These are phyloP conservation scores for Ciconia nigra DNA, from an alignment of 2,797 vertebrate genomes.

Conservation along the genomic window DNA sequence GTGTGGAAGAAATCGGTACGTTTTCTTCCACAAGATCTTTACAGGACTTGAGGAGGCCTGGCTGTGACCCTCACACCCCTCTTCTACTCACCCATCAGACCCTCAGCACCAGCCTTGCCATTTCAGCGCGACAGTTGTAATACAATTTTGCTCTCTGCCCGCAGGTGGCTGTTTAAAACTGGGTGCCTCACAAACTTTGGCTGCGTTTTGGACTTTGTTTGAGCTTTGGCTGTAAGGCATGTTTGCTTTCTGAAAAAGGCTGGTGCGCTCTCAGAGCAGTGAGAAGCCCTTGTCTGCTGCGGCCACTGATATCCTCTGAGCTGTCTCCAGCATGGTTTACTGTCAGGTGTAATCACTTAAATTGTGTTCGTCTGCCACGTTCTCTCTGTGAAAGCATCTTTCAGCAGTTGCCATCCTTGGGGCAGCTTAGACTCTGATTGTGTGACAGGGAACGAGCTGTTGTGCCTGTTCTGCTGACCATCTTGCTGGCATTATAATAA, in stretches of 20 bases:
- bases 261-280: background rate
- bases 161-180: background rate
- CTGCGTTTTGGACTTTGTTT: too few relatives aligned
- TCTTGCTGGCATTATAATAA: background rate
- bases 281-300: background rate
- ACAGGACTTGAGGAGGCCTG: accelerated
- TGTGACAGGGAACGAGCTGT: too few relatives aligned
- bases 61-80: accelerated
- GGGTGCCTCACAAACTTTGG: background rate
- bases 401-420: too few relatives aligned
- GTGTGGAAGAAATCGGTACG: accelerated
- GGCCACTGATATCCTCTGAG: too few relatives aligned
- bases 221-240: background rate
- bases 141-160: background rate
- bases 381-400: accelerated
- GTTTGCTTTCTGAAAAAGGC: too few relatives aligned
- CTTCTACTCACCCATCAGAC: accelerated
- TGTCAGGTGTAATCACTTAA: background rate
- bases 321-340: background rate
- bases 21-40: accelerated
- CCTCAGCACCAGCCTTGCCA: too few relatives aligned
- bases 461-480: background rate
- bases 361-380: accelerated
- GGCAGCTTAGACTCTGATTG: too few relatives aligned
- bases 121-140: accelerated